Evolutionary conservation across 2,113 vertebrate species (phyloP), one percentile per base, ranked within the genome.

Genomic region (Rhea americana): DNA sequence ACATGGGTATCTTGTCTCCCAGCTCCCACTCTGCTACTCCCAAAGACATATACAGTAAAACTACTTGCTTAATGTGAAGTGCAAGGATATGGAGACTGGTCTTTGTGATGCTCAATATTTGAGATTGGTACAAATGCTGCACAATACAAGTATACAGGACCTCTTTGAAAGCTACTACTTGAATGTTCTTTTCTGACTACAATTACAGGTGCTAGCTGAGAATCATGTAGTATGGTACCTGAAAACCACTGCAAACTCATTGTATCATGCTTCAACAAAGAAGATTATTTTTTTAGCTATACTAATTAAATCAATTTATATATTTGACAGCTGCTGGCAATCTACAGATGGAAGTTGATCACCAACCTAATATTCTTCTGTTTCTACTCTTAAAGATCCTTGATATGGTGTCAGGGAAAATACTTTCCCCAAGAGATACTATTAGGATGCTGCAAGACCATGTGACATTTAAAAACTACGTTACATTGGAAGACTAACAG

Each of bases 221-320:
- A 97, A 85, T 7, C 61, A 50, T 51, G 55, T 39, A 82, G 85
- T 30, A 72, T 13, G 7, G 45, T 61, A 84, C 61, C 75, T 87
- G 86, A 92, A 94, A 78, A 35, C 32, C 77, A 68, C n/a, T 28
- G 17, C 77, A 71, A 97, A 91, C 58, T 87, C 30, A 0, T 20
- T 61, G 47, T 37, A 90, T 53, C 58, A 62, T 25, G 70, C 85
- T 85, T 77, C 93, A 92, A 8, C 14, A 61, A 88, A 92, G 95
- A 92, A 96, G 89, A 59, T n/a, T 19, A 94, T 91, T 84, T 22
- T 90, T 96, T 90, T 90, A 90, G 82, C 85, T 61, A 51, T 48
- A 86, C 97, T 97, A 97, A 98, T 98, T 97, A 98, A 97, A 97
- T 97, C 97, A 95, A 96, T 98, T 84, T 48, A 98, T 97, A 95